Percentiles rank a stretch among this genome's conserved stretches.
These are phyloP conservation scores for Dicrurus megarhynchus DNA, from an alignment of 2,113 vertebrate genomes.

Conservation along the genomic window DNA sequence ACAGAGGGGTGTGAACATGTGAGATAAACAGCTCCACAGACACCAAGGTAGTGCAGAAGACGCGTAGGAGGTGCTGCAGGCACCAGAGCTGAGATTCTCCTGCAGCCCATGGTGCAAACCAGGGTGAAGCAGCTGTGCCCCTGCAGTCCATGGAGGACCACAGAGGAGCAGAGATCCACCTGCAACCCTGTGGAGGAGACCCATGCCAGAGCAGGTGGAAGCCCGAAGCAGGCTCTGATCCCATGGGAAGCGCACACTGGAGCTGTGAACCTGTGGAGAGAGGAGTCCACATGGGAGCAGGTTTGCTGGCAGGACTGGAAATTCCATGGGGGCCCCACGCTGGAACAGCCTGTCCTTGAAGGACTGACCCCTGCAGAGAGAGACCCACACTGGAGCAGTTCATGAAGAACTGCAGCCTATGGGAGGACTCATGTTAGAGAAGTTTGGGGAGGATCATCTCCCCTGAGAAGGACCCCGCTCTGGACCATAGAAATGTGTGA, in stretches of 20 bases:
- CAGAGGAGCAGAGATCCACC: background rate
- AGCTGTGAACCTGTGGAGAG: background rate
- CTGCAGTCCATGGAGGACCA: background rate
- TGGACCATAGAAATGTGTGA: background rate
- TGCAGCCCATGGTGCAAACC: background rate
- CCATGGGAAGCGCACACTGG: background rate
- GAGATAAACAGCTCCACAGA: background rate
- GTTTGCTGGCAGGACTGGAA: background rate
- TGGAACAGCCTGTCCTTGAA: background rate
- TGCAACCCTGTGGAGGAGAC: background rate
- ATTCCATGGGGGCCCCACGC: rapidly evolving
- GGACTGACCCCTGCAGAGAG: background rate
- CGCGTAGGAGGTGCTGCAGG: background rate
- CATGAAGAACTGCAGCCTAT: background rate
- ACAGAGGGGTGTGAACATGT: background rate
- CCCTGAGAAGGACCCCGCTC: background rate
- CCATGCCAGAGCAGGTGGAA: too few species aligned
- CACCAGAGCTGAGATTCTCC: background rate
- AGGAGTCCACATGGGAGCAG: background rate
- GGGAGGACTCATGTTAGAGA: rapidly evolving
- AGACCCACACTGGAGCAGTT: background rate
- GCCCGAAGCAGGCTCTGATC: background rate
- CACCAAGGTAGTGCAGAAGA: background rate
- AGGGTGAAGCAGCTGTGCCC: too few species aligned
- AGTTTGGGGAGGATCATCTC: background rate